A percentile compares a stretch with the other conserved stretches of the same genome.
Evolutionary conservation across 2,888 invertebrate species (phyloP).

Genomic region (Schizaphis graminum): DNA sequence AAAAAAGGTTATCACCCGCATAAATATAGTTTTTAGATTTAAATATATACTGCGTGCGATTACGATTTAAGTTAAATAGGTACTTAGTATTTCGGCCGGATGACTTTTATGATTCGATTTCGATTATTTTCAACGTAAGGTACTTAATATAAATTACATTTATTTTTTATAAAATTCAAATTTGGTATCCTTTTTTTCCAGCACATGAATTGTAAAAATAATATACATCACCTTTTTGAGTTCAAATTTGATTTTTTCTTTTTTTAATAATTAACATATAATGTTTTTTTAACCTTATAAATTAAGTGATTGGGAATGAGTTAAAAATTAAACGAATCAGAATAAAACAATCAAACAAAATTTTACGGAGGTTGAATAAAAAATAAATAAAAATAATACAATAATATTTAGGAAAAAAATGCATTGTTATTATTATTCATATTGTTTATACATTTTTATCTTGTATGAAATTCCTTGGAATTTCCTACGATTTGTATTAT

Average conservation of each 20-base stretch:
- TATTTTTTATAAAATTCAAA: not conserved
- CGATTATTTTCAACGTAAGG: not conserved
- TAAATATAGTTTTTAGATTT: not conserved
- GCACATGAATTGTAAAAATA: not conserved
- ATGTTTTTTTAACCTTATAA: not conserved
- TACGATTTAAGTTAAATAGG: not conserved
- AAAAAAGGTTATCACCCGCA: not conserved
- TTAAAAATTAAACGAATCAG: not conserved
- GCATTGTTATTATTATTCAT: not conserved
- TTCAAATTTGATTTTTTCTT: not conserved
- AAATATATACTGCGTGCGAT: not conserved
- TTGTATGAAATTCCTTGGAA: not conserved
- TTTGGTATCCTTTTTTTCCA: no score
- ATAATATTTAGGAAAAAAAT: not conserved
- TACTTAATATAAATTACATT: not conserved
- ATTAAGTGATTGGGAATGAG: not conserved
- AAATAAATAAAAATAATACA: not conserved
- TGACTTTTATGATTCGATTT: not conserved
- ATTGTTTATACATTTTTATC: not conserved
- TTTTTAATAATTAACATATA: not conserved
- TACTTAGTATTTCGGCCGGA: not conserved
- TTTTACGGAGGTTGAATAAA: not conserved
- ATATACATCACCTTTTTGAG: not conserved
- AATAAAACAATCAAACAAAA: not conserved
- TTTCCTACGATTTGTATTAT: not conserved